Conservation (phyloP, 1,140 invertebrate genomes). For the Zaprionus vittiger region DNA sequence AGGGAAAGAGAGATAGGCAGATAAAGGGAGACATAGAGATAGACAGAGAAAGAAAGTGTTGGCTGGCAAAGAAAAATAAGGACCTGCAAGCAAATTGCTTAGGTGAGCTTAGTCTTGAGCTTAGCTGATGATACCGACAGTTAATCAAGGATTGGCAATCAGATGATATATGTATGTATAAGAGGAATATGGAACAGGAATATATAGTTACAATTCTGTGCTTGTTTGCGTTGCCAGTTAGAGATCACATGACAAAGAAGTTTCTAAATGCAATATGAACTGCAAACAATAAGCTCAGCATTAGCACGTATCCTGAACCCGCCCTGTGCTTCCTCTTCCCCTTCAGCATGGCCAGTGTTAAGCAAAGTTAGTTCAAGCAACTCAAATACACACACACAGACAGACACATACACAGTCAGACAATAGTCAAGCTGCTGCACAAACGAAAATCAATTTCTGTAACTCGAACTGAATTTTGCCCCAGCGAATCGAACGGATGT, state of each 20-base stretch:
- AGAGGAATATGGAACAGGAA: not conserved
- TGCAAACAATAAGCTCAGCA: conserved; percentile 4
- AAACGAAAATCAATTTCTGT: conserved; percentile 79
- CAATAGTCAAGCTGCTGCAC: conserved; percentile 62
- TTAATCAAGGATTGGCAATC: not conserved
- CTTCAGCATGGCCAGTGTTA: conserved; percentile 1
- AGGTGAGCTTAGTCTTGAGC: not conserved
- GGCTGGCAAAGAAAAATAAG: not conserved
- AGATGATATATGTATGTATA: not conserved
- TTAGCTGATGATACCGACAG: conserved; percentile 1
- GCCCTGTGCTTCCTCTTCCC: not conserved
- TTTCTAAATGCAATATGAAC: conserved; percentile 11
- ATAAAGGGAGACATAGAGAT: not conserved
- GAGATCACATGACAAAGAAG: conserved; percentile 4
- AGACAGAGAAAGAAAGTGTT: not conserved
- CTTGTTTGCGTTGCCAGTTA: not conserved
- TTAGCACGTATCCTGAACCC: not conserved
- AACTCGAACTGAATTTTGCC: conserved; percentile 60
- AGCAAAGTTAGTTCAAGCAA: conserved; percentile 39
- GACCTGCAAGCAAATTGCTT: not conserved
- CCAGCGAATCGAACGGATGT: conserved; percentile 19
- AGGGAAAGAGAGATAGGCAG: not conserved
- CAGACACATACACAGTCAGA: conserved; percentile 40
- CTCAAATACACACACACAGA: conserved; percentile 46
- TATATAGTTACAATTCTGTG: not conserved